Percentiles rank a stretch among this genome's conserved stretches.
phyloP scores from a whole-genome alignment of 1,140 invertebrate species.

The Drosophila ambigua region DNA sequence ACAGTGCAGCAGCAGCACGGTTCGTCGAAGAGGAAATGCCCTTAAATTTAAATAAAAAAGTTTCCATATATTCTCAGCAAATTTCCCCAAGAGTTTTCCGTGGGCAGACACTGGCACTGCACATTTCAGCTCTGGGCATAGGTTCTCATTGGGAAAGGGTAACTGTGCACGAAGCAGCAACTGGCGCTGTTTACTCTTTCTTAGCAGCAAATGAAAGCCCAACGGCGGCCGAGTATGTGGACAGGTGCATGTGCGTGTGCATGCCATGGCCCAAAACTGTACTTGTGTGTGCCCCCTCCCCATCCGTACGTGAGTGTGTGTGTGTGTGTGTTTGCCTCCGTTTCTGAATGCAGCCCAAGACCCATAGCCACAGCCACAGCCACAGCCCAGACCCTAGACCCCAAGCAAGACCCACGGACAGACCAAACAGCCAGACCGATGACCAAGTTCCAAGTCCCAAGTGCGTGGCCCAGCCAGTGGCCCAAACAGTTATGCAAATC shows the following conservation, averaged over 20 bases:
- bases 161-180: slow-evolving; percentile 29
- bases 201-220: slow-evolving; percentile 71
- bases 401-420: slow-evolving; percentile 2
- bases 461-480: slow-evolving; percentile 45
- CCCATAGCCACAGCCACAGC: slow-evolving; percentile 15
- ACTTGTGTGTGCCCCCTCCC: slow-evolving; percentile 14
- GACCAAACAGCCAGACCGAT: slow-evolving; percentile 21
- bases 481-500: slow-evolving; percentile 75
- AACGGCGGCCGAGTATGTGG: slow-evolving; percentile 52
- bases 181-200: slow-evolving; percentile 65
- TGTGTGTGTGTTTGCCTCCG: slow-evolving; percentile 63
- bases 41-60: slow-evolving; percentile 5
- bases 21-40: slow-evolving; percentile 21
- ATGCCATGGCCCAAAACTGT: slow-evolving; percentile 5
- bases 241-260: slow-evolving; percentile 65
- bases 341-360: slow-evolving; percentile 62
- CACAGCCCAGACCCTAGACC: slow-evolving; percentile 10
- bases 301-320: slow-evolving; percentile 3
- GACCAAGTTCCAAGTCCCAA: slow-evolving; percentile 49
- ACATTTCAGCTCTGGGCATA: no score
- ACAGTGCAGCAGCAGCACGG: slow-evolving; percentile 23
- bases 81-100: no score
- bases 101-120: no score
- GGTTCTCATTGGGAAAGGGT: not conserved
- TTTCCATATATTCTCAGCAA: no score